Conservation (phyloP, 2,113 vertebrate species). For the Pterocles burchelli region DNA sequence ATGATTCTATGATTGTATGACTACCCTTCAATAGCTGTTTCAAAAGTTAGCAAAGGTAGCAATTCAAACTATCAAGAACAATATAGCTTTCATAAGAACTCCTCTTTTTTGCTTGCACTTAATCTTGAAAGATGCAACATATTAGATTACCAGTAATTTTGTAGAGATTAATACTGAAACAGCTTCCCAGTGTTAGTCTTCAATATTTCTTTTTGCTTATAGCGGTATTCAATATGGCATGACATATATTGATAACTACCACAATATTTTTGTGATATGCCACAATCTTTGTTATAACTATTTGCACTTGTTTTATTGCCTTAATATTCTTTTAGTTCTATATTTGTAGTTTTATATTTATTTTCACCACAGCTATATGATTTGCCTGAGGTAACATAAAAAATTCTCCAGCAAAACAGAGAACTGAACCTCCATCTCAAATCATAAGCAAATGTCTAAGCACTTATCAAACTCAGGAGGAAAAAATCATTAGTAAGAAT, state of each 20-base stretch:
- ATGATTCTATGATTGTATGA: too few species aligned
- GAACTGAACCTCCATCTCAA: accelerated
- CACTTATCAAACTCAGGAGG: background rate
- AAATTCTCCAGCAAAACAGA: background rate
- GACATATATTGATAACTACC: background rate
- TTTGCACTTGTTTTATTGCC: background rate
- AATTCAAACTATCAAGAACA: background rate
- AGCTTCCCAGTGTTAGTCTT: background rate
- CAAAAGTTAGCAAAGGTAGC: background rate
- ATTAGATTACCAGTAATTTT: background rate
- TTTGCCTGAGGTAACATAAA: background rate
- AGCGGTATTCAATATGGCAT: background rate
- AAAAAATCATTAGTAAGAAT: background rate
- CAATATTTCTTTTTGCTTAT: background rate
- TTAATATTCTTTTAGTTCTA: background rate
- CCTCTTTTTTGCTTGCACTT: background rate
- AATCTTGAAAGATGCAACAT: background rate
- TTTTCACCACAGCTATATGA: background rate
- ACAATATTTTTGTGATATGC: background rate
- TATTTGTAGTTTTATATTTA: background rate
- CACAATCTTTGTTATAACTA: background rate
- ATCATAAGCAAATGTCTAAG: background rate
- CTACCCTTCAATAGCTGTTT: background rate
- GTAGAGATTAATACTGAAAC: background rate
- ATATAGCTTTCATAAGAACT: background rate